phyloP scores from a whole-genome alignment of 2,113 vertebrate genomes.

The Psittacus erithacus region DNA sequence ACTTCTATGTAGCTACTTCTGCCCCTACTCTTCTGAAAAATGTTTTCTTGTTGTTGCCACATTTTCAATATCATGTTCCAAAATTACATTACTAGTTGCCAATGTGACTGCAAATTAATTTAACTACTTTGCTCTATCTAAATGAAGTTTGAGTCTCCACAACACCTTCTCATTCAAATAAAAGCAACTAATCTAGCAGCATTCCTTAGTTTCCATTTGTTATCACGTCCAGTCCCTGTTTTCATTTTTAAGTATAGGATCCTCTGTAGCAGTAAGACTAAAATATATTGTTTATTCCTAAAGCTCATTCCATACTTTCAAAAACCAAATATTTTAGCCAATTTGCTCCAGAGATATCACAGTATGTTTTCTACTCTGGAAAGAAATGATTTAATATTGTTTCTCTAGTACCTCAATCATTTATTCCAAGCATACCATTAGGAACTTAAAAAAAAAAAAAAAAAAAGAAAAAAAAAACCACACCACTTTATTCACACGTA shows the following conservation, averaged over 20 bases:
- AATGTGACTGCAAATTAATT: not conserved
- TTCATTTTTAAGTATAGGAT: not conserved
- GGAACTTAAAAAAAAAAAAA: not conserved
- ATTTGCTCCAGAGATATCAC: not conserved
- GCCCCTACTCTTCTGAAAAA: not conserved
- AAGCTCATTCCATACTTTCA: not conserved
- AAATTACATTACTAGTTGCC: not conserved
- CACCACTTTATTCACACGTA: too few relatives aligned
- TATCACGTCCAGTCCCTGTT: not conserved
- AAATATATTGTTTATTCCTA: not conserved
- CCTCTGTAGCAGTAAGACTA: not conserved
- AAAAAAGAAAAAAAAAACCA: too few relatives aligned
- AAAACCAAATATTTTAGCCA: not conserved
- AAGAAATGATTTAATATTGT: not conserved
- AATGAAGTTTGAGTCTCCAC: not conserved
- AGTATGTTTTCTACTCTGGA: not conserved
- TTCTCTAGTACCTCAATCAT: not conserved
- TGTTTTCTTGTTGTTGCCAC: not conserved
- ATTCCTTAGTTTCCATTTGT: not conserved
- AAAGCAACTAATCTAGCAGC: not conserved
- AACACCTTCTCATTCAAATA: not conserved
- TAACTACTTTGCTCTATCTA: not conserved
- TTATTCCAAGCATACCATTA: not conserved
- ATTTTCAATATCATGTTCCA: not conserved
- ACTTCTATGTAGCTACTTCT: not conserved